A percentile compares a stretch with the other conserved stretches of the same genome.
phyloP scores from a whole-genome alignment of 2,113 vertebrate species.

The Amphiprion percula region DNA sequence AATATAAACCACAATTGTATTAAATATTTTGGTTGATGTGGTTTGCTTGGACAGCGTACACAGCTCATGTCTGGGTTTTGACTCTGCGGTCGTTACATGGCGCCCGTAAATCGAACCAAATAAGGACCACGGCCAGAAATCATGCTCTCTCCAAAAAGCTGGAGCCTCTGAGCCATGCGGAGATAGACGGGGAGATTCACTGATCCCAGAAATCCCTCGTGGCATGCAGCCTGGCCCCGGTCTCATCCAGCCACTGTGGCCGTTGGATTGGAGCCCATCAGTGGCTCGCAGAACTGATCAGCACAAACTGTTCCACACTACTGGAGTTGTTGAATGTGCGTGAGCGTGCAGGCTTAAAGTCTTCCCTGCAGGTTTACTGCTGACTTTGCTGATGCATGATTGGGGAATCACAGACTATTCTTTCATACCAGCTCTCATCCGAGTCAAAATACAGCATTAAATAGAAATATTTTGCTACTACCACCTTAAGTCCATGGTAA shows the following conservation, averaged over 20 bases:
- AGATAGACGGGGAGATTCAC: constrained; percentile 67
- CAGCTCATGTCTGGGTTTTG: constrained; percentile 59
- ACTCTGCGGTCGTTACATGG: constrained; percentile 66
- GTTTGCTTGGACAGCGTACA: constrained; percentile 39
- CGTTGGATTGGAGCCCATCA: constrained; percentile 70
- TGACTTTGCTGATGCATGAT: constrained; percentile 58
- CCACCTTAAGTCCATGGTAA: neutral
- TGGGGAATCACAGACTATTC: constrained; percentile 18
- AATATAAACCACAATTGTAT: constrained; percentile 43
- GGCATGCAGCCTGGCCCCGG: constrained; percentile 50
- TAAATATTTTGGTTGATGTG: constrained; percentile 52
- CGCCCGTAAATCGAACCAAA: constrained; percentile 76
- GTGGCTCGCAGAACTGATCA: constrained; percentile 59
- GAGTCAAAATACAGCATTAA: constrained; percentile 22
- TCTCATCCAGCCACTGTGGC: constrained; percentile 67
- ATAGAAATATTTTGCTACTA: constrained; percentile 19
- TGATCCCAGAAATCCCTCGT: constrained; percentile 73
- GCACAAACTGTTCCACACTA: constrained; percentile 50
- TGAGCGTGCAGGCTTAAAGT: constrained; percentile 70
- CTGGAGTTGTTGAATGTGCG: constrained; percentile 44
- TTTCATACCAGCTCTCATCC: constrained; percentile 42
- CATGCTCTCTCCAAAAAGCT: constrained; percentile 32
- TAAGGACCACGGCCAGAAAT: constrained; percentile 61
- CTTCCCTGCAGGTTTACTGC: constrained; percentile 65
- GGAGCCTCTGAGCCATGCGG: constrained; percentile 51